A percentile compares a stretch with the other conserved stretches of the same genome.
Conservation (phyloP, 2,113 vertebrate genomes). For the Rhabdornis inornatus region DNA sequence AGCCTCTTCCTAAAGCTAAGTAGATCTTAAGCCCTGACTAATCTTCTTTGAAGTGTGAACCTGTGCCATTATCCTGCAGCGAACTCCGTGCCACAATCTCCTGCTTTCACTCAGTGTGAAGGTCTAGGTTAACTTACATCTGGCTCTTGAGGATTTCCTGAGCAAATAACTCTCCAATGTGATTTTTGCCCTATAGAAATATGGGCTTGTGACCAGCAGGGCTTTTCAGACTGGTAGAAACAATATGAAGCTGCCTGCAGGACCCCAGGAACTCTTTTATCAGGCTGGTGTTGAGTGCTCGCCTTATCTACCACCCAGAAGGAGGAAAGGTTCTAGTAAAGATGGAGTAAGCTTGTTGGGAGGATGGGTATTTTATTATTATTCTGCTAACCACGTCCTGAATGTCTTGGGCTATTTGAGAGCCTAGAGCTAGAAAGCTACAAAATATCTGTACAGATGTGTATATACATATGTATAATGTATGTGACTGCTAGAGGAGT, state of each 20-base stretch:
- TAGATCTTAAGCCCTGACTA: slow-evolving; percentile 24
- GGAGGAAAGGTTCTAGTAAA: background rate
- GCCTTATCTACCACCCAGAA: background rate
- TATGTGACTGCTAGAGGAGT: background rate
- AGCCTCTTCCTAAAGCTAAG: slow-evolving; percentile 12
- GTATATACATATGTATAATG: background rate
- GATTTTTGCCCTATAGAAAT: background rate
- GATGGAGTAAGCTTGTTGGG: background rate
- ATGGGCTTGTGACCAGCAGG: background rate
- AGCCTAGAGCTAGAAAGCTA: background rate
- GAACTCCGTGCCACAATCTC: background rate
- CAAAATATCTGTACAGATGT: background rate
- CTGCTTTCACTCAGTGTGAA: background rate
- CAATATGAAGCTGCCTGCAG: background rate
- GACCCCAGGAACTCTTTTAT: background rate
- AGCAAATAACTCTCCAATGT: background rate
- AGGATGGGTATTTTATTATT: background rate
- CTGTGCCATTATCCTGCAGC: background rate
- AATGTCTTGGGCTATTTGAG: background rate
- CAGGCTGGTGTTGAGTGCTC: background rate
- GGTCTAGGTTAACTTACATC: background rate
- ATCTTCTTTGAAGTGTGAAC: slow-evolving; percentile 44
- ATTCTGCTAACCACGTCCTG: background rate
- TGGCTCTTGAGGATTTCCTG: background rate
- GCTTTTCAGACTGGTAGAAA: background rate